Evolutionary conservation across 2,888 invertebrate genomes (phyloP), one percentile per base, ranked within the genome.

Genomic region (Synergus japonicus): DNA sequence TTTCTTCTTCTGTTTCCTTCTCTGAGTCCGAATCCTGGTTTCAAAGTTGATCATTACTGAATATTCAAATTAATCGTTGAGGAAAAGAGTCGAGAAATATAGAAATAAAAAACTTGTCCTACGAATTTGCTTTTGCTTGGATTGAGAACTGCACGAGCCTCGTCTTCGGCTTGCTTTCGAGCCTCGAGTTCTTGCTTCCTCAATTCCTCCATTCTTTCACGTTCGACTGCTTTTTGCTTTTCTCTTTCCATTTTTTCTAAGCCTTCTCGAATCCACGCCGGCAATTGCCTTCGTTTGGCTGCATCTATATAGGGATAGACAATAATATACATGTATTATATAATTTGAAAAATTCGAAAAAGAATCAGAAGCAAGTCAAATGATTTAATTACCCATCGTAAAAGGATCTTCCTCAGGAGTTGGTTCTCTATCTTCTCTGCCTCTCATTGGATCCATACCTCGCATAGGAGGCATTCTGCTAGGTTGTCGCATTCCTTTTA

Each of bases 221-320:
- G 95, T 90, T 98, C 98, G 85, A 97, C 94, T 84, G 98, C 97
- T 87, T 95, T 96, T 88, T 96, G 95, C 89, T 98, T 98, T 87
- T 98, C 98, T 41, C 97, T 94, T 92, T 99, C 99, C 97, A 99
- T 98, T 93, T 99, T 99, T 90, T 99, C 99, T 85, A 99, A 93
- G 49, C 98, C 98, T 94, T 98, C 98, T 91, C 98, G 94, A 85
- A 99, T 98, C 99, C 99, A 99, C 0, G 97, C 97, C n/a, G 99
- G 99, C 37, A 99, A 93, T 87, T 97, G 96, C 89, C 97, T 95
- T 58, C 98, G 94, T 92, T 97, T 97, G 22, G 96, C 96, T 18
- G 97, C 97, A 92, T 98, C 98, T 90, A 41, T 44, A 79, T 69
- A 76, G 22, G 4, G 8, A 37, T 4, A 41, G 7, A 43, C 3